Conservation (phyloP, 2,113 vertebrate species). For the Oreocharis arfaki region DNA sequence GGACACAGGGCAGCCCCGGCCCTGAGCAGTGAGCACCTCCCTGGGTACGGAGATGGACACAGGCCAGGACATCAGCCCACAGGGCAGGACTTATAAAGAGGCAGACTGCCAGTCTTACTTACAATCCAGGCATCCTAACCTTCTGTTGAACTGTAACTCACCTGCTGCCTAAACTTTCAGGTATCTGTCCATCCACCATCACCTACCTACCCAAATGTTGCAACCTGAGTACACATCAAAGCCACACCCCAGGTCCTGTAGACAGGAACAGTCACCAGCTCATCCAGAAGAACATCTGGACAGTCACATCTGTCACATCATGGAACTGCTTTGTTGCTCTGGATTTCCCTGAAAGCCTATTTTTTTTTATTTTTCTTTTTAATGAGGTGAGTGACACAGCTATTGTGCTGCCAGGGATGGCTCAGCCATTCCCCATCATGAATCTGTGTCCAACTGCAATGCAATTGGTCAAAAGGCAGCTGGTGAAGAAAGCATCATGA, state of each 20-base stretch:
- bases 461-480: background rate
- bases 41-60: background rate
- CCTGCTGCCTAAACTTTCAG: background rate
- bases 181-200: background rate
- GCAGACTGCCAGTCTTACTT: background rate
- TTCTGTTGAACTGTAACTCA: background rate
- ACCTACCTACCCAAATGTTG: background rate
- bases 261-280: background rate
- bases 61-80: background rate
- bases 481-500: background rate
- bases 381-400: background rate
- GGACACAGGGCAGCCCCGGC: background rate
- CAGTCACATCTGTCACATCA: background rate
- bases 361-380: background rate
- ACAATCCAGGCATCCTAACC: background rate
- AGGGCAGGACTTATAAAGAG: background rate
- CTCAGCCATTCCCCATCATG: background rate
- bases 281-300: background rate
- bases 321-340: background rate
- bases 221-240: background rate
- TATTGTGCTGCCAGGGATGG: fast-evolving
- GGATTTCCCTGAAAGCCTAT: background rate
- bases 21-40: background rate
- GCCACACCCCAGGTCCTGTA: background rate
- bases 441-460: fast-evolving